Conservation (phyloP, 2,113 vertebrate genomes). For the Blennius ocellaris region DNA sequence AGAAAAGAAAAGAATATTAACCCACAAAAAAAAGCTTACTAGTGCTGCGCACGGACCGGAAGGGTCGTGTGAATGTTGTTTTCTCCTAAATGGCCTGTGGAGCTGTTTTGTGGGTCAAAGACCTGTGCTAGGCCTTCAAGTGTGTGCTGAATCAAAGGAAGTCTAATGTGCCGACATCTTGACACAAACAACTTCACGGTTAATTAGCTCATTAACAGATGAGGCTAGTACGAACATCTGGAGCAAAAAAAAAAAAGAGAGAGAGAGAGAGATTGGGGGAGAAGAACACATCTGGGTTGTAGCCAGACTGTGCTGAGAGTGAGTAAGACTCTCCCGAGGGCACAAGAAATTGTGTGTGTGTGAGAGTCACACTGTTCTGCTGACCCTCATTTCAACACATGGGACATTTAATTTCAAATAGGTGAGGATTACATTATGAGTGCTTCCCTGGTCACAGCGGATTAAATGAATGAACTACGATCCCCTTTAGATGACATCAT, state of each 20-base stretch:
- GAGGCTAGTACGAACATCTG: conserved; percentile 65
- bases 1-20: not conserved
- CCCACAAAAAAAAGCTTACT: no score
- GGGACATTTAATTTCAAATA: conserved; percentile 41
- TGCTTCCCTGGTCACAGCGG: conserved; percentile 2
- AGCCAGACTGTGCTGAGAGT: conserved; percentile 9
- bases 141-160: conserved; percentile 24
- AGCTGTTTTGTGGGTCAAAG: conserved; percentile 10
- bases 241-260: conserved; percentile 9
- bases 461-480: conserved; percentile 8
- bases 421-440: conserved; percentile 24
- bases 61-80: conserved; percentile 7
- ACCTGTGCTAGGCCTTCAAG: not conserved
- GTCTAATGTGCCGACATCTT: conserved; percentile 30
- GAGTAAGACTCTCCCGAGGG: conserved; percentile 46
- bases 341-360: conserved; percentile 20
- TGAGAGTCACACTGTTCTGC: conserved; percentile 35
- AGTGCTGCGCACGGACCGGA: not conserved
- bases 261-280: no score
- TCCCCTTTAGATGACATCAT: no score
- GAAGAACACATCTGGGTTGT: conserved; percentile 57
- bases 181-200: conserved; percentile 44
- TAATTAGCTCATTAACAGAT: conserved; percentile 63
- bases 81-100: not conserved
- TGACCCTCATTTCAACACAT: conserved; percentile 51